phyloP scores from a whole-genome alignment of 1,140 invertebrate genomes.

The Magallana ariakensis region DNA sequence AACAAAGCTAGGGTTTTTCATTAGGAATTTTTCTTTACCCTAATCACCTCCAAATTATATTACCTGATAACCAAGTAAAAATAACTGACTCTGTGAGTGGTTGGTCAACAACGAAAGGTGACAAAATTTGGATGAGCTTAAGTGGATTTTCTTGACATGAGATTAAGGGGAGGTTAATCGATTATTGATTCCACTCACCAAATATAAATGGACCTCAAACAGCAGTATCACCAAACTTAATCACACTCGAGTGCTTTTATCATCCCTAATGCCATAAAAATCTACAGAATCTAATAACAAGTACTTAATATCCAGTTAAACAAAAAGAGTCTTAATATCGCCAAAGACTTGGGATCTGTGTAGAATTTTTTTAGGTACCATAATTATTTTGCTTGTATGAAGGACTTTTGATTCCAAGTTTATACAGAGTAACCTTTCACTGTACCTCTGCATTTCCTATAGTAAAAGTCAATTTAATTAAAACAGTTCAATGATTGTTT shows the following conservation, averaged over 20 bases:
- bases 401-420: neutral
- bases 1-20: too few relatives aligned
- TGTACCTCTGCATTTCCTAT: too few relatives aligned
- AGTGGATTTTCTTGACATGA: constrained; percentile 11
- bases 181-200: neutral
- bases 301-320: constrained; percentile 30
- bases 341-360: neutral
- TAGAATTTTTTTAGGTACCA: neutral
- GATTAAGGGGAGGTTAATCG: neutral
- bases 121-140: constrained; percentile 17
- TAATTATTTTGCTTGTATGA: neutral
- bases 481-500: too few relatives aligned
- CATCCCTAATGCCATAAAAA: constrained; percentile 31
- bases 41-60: neutral
- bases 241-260: neutral
- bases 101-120: neutral
- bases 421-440: too few relatives aligned
- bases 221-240: constrained; percentile 1
- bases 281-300: constrained; percentile 35
- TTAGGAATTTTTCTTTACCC: neutral
- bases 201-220: constrained; percentile 24
- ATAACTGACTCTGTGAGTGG: neutral
- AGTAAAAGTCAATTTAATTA: too few relatives aligned
- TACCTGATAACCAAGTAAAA: neutral
- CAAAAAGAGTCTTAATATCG: constrained; percentile 32